These are phyloP conservation scores for Quadriops clusia DNA, from an alignment of 2,888 invertebrate species.

Conservation along the genomic window DNA sequence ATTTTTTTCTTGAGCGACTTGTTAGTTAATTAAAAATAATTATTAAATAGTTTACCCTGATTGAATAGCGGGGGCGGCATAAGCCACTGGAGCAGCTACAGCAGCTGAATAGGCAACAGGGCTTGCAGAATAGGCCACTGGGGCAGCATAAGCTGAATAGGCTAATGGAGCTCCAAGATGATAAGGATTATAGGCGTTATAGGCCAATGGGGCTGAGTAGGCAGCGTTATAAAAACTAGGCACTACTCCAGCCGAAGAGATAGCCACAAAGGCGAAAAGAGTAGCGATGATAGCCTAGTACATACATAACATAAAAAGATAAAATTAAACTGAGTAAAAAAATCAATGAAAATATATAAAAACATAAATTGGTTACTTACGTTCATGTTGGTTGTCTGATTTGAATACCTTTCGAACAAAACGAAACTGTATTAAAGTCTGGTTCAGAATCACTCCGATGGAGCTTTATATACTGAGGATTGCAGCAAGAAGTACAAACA, in stretches of 20 bases:
- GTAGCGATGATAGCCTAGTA: constrained; percentile 17
- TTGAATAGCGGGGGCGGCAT: constrained; percentile 9
- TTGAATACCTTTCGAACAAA: no score
- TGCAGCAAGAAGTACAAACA: no score
- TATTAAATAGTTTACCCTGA: constrained; percentile 4
- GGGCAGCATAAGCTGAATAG: constrained; percentile 12
- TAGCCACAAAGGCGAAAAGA: constrained; percentile 29
- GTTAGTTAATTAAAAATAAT: no score
- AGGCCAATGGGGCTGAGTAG: constrained; percentile 17
- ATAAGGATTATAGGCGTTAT: constrained; percentile 14
- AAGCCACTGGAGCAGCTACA: constrained; percentile 9
- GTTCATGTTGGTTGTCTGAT: no score
- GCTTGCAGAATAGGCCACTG: constrained; percentile 7
- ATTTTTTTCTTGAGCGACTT: background rate
- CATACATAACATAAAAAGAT: constrained; percentile 6
- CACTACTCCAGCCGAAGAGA: constrained; percentile 23
- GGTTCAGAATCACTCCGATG: no score
- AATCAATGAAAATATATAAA: no score
- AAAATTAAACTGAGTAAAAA: no score
- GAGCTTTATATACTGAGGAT: no score
- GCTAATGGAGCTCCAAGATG: constrained; percentile 12
- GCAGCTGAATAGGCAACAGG: constrained; percentile 7
- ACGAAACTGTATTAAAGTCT: no score
- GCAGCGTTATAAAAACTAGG: constrained; percentile 17
- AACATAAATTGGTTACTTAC: no score